Base-by-base conservation (phyloP, 2,797 vertebrate genomes). In the Todus mexicanus region DNA sequence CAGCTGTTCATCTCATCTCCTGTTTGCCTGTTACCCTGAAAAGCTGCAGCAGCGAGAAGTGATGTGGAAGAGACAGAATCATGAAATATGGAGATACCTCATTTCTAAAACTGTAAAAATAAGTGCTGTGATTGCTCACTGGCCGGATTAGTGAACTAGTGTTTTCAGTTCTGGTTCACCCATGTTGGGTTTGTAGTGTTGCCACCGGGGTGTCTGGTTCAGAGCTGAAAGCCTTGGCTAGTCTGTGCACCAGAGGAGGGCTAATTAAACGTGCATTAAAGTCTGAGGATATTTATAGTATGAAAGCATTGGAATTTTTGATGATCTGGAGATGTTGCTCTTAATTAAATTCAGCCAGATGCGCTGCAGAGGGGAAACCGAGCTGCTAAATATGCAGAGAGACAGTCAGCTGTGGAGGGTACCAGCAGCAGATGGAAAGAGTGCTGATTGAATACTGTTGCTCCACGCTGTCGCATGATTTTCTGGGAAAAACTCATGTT, bases 191-290 rank as follows among this genome's bases (percentile, higher is more conserved):
- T 92, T 84, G 25, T 63, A 60, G 37, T 56, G 26, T 77, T 74
- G 74, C 47, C 54, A 75, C 37, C 0, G 0, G 12, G 38, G 15
- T 89, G 77, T 76, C 84, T 90, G 64, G 11, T 45, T 86, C 71
- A 50, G 71, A 93, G 74, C 69, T 71, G 89, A 82, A 90, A 91
- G 66, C 54, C 79, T 83, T 71, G 40, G 33, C 13, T 76, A 60
- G 84, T 43, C 59, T 70, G 0, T 42, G 56, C 66, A 63, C 50
- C 77, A 77, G 65, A 91, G 23, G 57, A 95, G 72, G 11, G 56
- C 87, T 96, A 94, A 97, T 97, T 96, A 97, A 97, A 95, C 75
- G 47, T 83, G 84, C 84, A 66, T 96, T 96, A 77, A 95, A 86
- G 73, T 92, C 71, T 95, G 91, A 95, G 77, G 71, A 42, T 96